Evolutionary conservation across 1,140 invertebrate genomes (phyloP), one percentile per base, ranked within the genome.

Genomic region (Drosophila funebris): DNA sequence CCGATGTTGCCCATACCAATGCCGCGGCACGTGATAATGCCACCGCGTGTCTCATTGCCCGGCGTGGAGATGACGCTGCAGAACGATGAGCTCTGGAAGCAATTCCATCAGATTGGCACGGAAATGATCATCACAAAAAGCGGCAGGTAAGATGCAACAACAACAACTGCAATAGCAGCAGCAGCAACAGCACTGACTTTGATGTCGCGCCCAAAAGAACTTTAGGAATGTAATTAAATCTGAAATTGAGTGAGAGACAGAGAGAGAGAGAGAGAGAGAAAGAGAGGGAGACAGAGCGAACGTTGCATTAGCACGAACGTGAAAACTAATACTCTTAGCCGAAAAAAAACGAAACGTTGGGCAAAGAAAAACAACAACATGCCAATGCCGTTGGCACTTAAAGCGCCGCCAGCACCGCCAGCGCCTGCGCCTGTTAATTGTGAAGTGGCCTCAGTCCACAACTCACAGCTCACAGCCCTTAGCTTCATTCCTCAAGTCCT

Each of bases 121-220:
- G 98, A 99, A 92, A 99, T 99, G 98, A 99, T 99, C 91, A 99
- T 99, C 92, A 99, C 98, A n/a, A 99, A 99, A 93, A 97, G 96
- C 44, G 98, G 98, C 93, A 95, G 98, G 98, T 99, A 87, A 72
- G 75, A 48, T 11, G 16, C 27, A 24, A 48, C 41, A 18, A 18
- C 20, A n/a, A 58, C 18, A 24, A 48, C 18, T 16, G n/a, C 18
- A 58, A 9, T 7, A 39, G 9, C 22, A 14, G 8, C 46, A 61
- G 20, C 44, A 13, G 4, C 24, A 50, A 11, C 14, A 20, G 7
- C 20, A 13, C 0, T 48, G 29, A 53, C 58, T 56, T 63, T 48
- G 39, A 54, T 54, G 62, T 74, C 72, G 72, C 72, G 72, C 72
- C 66, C 52, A 56, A 48, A 73, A 48, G 18, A 60, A 64, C 54